phyloP scores from a whole-genome alignment of 2,797 vertebrate genomes.

The Kryptolebias ocellatus region DNA sequence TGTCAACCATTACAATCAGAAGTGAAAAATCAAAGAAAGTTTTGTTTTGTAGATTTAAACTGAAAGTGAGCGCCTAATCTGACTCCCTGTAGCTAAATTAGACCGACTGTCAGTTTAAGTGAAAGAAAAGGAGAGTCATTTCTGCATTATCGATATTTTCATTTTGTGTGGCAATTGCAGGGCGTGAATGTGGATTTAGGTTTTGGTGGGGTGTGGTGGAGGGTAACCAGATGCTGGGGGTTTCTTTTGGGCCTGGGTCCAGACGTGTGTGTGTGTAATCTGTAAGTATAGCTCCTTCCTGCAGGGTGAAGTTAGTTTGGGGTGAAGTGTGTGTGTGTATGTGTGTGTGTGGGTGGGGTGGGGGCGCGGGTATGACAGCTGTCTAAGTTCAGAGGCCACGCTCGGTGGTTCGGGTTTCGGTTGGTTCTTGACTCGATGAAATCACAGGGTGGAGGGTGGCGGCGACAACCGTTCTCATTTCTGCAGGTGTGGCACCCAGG shows the following conservation, averaged over 20 bases:
- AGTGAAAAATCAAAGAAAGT: background rate
- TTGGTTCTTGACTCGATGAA: conserved; percentile 15
- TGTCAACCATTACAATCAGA: background rate
- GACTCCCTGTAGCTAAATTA: background rate
- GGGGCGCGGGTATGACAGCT: conserved; percentile 11
- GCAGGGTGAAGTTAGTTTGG: conserved; percentile 29
- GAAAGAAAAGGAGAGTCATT: conserved; percentile 5
- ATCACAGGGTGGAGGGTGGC: conserved; percentile 27
- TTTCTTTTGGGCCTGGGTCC: conserved; percentile 38
- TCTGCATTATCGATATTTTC: conserved; percentile 24
- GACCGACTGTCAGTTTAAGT: background rate
- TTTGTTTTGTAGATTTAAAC: background rate
- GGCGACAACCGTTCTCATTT: background rate
- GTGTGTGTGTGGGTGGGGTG: background rate
- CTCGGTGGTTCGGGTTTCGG: conserved; percentile 32
- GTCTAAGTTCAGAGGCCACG: conserved; percentile 12
- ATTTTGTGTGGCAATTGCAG: conserved; percentile 22
- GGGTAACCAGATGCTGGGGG: conserved; percentile 25
- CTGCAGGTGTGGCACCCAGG: conserved; percentile 36
- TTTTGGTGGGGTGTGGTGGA: conserved; percentile 24
- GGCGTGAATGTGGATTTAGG: conserved; percentile 23
- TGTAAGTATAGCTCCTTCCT: conserved; percentile 16
- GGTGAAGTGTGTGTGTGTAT: conserved; percentile 4
- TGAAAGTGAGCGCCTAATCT: background rate
- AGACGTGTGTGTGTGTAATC: conserved; percentile 13